phyloP scores from a whole-genome alignment of 2,888 invertebrate species.

The Cataglyphis livida region DNA sequence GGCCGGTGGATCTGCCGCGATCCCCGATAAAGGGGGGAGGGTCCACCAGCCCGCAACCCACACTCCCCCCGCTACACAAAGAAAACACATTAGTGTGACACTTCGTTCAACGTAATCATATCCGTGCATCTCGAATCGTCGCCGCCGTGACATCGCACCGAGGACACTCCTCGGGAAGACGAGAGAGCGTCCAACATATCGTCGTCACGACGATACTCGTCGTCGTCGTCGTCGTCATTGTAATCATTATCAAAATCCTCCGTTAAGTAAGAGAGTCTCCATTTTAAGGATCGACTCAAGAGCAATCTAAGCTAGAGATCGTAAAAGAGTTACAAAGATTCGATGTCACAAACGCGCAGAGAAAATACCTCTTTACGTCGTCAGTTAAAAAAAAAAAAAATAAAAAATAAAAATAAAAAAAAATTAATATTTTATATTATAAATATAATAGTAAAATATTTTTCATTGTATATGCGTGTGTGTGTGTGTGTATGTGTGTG shows the following conservation, averaged over 20 bases:
- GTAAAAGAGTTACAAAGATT: not conserved
- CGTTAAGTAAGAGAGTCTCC: slow-evolving; percentile 12
- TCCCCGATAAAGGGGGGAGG: slow-evolving; percentile 31
- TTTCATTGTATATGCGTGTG: not conserved
- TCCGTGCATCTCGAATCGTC: slow-evolving; percentile 64
- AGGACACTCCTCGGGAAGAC: slow-evolving; percentile 19
- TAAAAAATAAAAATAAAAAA: not conserved
- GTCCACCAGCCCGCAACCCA: slow-evolving; percentile 77
- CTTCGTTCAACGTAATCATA: slow-evolving; percentile 61
- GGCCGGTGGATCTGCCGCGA: slow-evolving; percentile 71
- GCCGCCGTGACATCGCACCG: slow-evolving; percentile 59
- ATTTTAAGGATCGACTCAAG: slow-evolving; percentile 9
- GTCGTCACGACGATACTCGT: slow-evolving; percentile 7
- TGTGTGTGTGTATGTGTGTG: not conserved
- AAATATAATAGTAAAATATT: slow-evolving; percentile 24
- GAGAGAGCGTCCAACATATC: slow-evolving; percentile 27
- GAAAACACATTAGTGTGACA: slow-evolving; percentile 80
- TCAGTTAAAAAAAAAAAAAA: not conserved
- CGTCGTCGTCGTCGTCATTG: not conserved
- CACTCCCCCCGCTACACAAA: slow-evolving; percentile 78
- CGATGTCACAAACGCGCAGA: not conserved
- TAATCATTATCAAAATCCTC: not conserved
- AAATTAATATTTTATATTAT: slow-evolving; percentile 18
- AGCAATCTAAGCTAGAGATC: not conserved
- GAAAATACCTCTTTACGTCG: not conserved